Base-by-base conservation (phyloP, 1,140 invertebrate species). In the Antheraea pernyi region DNA sequence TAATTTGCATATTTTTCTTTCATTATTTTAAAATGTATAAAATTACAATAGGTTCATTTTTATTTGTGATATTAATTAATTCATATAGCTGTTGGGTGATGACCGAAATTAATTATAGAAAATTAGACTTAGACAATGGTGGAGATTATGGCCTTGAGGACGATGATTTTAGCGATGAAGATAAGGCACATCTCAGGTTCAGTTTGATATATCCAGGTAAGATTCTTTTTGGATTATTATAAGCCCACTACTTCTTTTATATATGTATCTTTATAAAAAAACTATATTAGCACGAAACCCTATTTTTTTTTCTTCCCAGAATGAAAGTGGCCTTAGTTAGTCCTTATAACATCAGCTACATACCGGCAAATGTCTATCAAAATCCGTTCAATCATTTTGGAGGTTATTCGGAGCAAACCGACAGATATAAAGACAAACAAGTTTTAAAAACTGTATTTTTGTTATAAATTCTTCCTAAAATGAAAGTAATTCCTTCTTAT, bases 171-270 rank as follows among this genome's bases (percentile, higher is more conserved):
- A 37, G 22, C n/a, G n/a, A 5, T 59, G 46, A 63, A n/a, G 63
- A 68, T 19, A 13, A 8, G 18, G 2, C 10, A 5, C 67, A 8
- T 0, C 39, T 46, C 13, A 66, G 53, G 36, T 67, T 70, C 37
- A 73, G 39, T 67, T 64, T 73, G 19, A 73, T 73, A 59, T 73
- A 62, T 60, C 72, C 72, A n/a, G 68, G 68, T 74, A 61, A 68
- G 60, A 19, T 42, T 4, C 8, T 53, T 53, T 53, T 16, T 53
- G 13, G 0, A 16, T 16, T 53, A 53, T 13, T 53, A 16, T 53
- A 53, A 13, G 22, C 22, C 4, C 22, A 30, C 22, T 30, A 30
- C 4, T 30, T 30, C 22, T 1, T 30, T 30, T 30, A 30, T 30
- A 30, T 30, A 1, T 30, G 4, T 30, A 30, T 30, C 22, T 30